Evolutionary conservation across 2,797 vertebrate genomes (phyloP).

Genomic region (Characodon lateralis): DNA sequence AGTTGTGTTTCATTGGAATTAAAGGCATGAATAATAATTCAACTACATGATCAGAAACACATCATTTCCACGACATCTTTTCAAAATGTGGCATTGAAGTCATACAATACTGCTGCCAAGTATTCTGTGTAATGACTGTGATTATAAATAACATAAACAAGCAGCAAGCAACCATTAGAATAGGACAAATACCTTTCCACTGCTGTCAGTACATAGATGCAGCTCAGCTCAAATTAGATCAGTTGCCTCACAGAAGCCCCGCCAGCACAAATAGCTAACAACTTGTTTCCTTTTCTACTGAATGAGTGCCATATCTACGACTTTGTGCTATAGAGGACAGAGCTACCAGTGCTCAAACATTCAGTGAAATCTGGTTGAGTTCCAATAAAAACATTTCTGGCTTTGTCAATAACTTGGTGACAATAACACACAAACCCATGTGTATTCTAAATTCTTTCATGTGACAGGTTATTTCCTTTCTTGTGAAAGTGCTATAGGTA

Average conservation of each 20-base stretch:
- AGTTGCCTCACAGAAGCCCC: constrained; percentile 47
- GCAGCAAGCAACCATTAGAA: constrained; percentile 18
- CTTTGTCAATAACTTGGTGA: background rate
- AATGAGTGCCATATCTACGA: constrained; percentile 21
- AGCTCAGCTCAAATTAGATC: constrained; percentile 54
- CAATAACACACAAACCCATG: constrained; percentile 37
- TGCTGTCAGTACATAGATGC: constrained; percentile 55
- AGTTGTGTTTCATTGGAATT: too few species aligned
- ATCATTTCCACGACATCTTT: background rate
- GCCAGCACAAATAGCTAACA: constrained; percentile 37
- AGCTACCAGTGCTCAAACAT: background rate
- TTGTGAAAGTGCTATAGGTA: constrained; percentile 33
- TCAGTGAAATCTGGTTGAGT: background rate
- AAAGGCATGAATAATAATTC: too few species aligned
- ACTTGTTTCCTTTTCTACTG: constrained; percentile 39
- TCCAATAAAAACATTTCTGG: background rate
- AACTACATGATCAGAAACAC: background rate
- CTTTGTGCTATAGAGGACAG: constrained; percentile 7
- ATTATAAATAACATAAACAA: constrained; percentile 32
- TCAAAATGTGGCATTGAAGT: background rate
- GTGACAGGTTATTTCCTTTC: constrained; percentile 49
- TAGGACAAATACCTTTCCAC: constrained; percentile 52
- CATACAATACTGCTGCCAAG: background rate
- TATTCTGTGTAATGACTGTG: constrained; percentile 6
- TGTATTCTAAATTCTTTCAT: constrained; percentile 24